Evolutionary conservation across 2,888 invertebrate genomes (phyloP).

Genomic region (Drosophila imparisetae): DNA sequence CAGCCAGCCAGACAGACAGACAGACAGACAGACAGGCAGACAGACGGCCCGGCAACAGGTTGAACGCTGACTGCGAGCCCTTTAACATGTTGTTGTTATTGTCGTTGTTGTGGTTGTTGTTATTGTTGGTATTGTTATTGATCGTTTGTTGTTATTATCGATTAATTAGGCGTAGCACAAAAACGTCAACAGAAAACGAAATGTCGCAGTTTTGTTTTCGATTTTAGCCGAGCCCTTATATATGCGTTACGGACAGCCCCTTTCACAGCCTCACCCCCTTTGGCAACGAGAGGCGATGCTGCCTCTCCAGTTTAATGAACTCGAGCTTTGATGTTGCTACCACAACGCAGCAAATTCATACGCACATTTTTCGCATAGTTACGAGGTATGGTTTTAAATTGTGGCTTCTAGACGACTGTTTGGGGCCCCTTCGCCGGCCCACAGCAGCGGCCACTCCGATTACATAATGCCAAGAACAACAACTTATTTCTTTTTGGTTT

Average conservation of each 20-base stretch:
- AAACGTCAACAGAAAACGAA: constrained; percentile 55
- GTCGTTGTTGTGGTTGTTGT: constrained; percentile 6
- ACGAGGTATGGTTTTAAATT: constrained; percentile 25
- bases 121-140: constrained; percentile 11
- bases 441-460: constrained; percentile 30
- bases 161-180: constrained; percentile 34
- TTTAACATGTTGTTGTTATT: constrained; percentile 8
- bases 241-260: constrained; percentile 3
- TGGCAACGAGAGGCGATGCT: background rate
- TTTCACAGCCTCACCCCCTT: background rate
- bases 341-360: constrained; percentile 24
- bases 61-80: constrained; percentile 33
- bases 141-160: constrained; percentile 17
- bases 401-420: constrained; percentile 28
- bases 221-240: constrained; percentile 63
- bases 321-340: constrained; percentile 7
- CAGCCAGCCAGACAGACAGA: background rate
- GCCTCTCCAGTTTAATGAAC: constrained; percentile 48
- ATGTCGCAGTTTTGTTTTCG: constrained; percentile 72
- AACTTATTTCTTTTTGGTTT: background rate
- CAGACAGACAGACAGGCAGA: constrained; percentile 5
- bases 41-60: constrained; percentile 59
- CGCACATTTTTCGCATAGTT: constrained; percentile 70
- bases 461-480: constrained; percentile 55
- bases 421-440: constrained; percentile 13